Evolutionary conservation across 2,797 vertebrate genomes (phyloP), one percentile per base, ranked within the genome.

Genomic region (Pseudomugil gertrudae): DNA sequence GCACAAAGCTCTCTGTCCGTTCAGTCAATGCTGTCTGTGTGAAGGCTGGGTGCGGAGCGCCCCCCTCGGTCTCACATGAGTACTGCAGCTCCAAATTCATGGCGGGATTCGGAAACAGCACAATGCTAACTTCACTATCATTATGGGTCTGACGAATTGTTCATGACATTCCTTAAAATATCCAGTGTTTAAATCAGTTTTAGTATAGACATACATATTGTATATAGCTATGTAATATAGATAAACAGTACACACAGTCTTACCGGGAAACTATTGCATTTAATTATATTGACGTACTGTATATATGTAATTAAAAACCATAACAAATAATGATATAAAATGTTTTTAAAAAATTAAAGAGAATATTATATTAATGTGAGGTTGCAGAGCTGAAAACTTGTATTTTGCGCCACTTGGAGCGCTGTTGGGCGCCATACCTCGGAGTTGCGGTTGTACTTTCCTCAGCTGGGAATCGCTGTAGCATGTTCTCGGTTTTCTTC

Each of bases 1-100:
- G 91, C 93, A 95, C 93, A 94, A 95, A 94, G 93, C 90, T 94
- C 92, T 90, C 87, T 89, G 86, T 89, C 83, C 85, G 86, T 89
- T 90, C 92, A 93, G 86, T 87, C 88, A 89, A 89, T 80, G 83
- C 81, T 87, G 85, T 88, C 72, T 84, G 76, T 76, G 76, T 76
- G 74, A 83, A 92, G 81, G 72, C 74, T 92, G 76, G 70, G 72
- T 57, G 60, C 58, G 77, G 63, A 87, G 90, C 93, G 92, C 91
- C 93, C 84, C 90, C 89, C 36, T 87, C 83, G 85, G 94, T 78
- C 74, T 60, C 24, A 30, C 52, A 0, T 0, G 2, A 9, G 82
- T 57, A 89, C 66, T 85, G 76, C 90, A 80, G 14, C 30, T 11
- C 27, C 32, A 51, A 9, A 65, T 77, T 69, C 81, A 87, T 88